phyloP scores from a whole-genome alignment of 2,888 invertebrate genomes.

The Tuberolachnus salignus region DNA sequence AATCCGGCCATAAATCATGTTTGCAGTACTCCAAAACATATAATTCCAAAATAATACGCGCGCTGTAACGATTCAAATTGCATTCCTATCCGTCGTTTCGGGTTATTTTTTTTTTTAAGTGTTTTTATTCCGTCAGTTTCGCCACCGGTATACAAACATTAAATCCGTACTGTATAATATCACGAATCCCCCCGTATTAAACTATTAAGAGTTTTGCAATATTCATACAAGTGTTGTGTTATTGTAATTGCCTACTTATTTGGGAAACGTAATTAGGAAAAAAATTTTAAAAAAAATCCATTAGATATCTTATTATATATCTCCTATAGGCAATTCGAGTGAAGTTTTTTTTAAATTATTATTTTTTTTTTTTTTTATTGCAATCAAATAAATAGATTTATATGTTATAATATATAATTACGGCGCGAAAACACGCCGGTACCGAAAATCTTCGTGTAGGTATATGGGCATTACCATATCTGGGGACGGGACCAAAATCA shows the following conservation, averaged over 20 bases:
- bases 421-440: background rate
- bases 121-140: background rate
- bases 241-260: background rate
- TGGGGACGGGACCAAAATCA: background rate
- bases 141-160: background rate
- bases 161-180: background rate
- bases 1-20: too few species aligned
- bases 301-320: background rate
- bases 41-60: too few species aligned
- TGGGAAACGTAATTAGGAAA: background rate
- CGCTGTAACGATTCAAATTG: too few species aligned
- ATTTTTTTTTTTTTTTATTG: constrained; percentile 4
- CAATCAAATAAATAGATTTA: background rate
- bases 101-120: background rate
- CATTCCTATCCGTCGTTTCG: background rate
- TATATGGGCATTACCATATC: background rate
- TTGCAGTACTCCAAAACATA: too few species aligned
- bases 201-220: too few species aligned
- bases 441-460: background rate
- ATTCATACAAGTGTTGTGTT: background rate
- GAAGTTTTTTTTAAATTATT: too few species aligned
- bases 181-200: too few species aligned
- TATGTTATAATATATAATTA: background rate
- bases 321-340: background rate
- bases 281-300: background rate